Evolutionary conservation across 2,888 invertebrate genomes (phyloP).

Genomic region (Acheta domesticus): DNA sequence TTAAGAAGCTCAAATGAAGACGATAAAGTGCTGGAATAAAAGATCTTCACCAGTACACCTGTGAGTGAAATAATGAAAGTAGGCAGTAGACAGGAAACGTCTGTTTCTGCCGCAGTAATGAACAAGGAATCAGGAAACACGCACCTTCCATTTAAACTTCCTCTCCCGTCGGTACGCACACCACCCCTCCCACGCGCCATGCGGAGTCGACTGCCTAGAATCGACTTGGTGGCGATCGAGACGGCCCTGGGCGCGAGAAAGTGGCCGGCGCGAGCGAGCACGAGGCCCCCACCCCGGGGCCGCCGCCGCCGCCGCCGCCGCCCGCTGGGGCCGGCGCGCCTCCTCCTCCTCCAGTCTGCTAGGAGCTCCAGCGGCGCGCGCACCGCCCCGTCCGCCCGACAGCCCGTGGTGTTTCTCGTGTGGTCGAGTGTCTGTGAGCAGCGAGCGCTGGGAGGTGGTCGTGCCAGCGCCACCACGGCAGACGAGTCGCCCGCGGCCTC

Average conservation of each 20-base stretch:
- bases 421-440: neutral
- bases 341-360: neutral
- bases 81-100: too few species aligned
- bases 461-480: too few species aligned
- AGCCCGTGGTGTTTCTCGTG: neutral
- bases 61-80: too few species aligned
- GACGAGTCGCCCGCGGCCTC: too few species aligned
- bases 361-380: neutral
- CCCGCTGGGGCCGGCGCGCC: neutral
- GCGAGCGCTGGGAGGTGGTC: neutral
- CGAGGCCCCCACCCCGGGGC: neutral
- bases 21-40: too few species aligned
- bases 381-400: neutral
- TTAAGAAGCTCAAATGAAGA: too few species aligned
- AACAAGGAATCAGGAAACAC: too few species aligned
- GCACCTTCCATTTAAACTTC: too few species aligned
- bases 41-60: too few species aligned
- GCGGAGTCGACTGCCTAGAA: neutral
- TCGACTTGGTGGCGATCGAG: neutral
- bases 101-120: too few species aligned
- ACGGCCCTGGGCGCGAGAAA: neutral
- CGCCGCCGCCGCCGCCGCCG: neutral
- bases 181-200: neutral
- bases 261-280: neutral
- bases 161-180: too few species aligned